Conservation (phyloP, 2,797 vertebrate species). For the Tarsius wallacei region DNA sequence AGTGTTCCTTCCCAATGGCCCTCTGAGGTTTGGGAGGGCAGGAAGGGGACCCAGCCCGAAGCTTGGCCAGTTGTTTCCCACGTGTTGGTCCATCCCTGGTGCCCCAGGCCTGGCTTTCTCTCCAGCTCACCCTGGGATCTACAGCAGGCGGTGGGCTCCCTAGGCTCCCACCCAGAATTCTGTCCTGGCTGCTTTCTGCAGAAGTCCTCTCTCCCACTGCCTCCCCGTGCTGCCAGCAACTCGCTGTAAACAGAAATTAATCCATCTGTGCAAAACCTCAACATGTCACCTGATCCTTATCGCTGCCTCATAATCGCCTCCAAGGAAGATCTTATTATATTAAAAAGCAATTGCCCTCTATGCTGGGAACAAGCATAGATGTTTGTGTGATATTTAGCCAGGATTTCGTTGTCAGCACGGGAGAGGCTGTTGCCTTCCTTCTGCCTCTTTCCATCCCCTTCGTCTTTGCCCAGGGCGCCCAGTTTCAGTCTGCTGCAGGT, state of each 20-base stretch:
- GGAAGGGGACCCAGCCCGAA: background rate
- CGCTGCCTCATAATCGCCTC: constrained; percentile 85
- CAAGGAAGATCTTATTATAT: constrained; percentile 89
- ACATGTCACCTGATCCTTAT: constrained; percentile 89
- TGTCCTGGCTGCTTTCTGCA: constrained; percentile 29
- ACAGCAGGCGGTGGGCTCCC: background rate
- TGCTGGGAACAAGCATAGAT: constrained; percentile 84
- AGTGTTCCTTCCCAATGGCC: too few species aligned
- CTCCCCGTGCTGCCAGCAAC: constrained; percentile 72
- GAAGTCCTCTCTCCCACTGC: background rate
- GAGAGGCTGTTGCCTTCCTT: background rate
- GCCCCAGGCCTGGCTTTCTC: constrained; percentile 34
- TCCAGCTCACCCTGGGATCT: background rate
- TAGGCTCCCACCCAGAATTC: constrained; percentile 71
- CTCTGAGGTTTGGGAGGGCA: background rate
- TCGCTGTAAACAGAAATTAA: constrained; percentile 88
- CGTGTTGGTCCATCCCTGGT: background rate
- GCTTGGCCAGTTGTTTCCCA: background rate
- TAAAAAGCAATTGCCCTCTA: constrained; percentile 87
- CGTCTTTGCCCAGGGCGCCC: background rate
- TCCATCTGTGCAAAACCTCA: constrained; percentile 89
- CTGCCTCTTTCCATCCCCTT: background rate
- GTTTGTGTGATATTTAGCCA: constrained; percentile 79
- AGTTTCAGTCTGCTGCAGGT: background rate
- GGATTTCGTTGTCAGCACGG: constrained; percentile 75